Percentiles rank a stretch among this genome's conserved stretches.
Evolutionary conservation across 2,113 vertebrate species (phyloP).

Genomic region (Phrynosoma platyrhinos): DNA sequence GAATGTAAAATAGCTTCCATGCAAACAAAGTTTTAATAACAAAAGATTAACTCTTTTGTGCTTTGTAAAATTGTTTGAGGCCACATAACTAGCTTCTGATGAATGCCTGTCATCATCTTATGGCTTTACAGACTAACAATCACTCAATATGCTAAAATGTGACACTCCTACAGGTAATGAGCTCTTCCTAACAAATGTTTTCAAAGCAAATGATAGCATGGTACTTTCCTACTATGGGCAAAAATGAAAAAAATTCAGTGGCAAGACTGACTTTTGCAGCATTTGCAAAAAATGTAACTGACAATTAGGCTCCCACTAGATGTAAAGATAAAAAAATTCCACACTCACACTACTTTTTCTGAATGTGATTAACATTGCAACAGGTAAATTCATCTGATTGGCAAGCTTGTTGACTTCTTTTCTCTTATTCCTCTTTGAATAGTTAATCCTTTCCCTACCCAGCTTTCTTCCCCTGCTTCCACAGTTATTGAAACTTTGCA

Average conservation of each 20-base stretch:
- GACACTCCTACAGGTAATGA: neutral
- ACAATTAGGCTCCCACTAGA: neutral
- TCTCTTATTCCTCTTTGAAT: neutral
- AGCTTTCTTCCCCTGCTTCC: neutral
- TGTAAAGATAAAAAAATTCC: neutral
- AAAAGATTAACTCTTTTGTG: constrained; percentile 16
- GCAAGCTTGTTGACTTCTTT: neutral
- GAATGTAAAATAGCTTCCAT: constrained; percentile 2
- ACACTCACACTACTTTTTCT: neutral
- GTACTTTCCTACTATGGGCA: neutral
- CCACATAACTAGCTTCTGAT: neutral
- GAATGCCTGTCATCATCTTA: neutral
- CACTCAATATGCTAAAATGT: neutral
- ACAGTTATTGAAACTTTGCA: neutral
- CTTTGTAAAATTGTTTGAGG: neutral
- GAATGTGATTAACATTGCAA: neutral
- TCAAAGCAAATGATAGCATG: neutral
- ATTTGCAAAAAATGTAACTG: neutral
- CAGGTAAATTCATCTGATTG: neutral
- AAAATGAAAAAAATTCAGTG: neutral
- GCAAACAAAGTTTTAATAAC: neutral
- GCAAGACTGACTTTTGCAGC: neutral
- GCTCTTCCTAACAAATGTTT: neutral
- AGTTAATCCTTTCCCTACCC: neutral
- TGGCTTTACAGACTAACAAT: neutral